Percentiles rank a stretch among this genome's conserved stretches.
Conservation (phyloP, 2,113 vertebrate genomes). For the Tretioscincus oriximinensis region DNA sequence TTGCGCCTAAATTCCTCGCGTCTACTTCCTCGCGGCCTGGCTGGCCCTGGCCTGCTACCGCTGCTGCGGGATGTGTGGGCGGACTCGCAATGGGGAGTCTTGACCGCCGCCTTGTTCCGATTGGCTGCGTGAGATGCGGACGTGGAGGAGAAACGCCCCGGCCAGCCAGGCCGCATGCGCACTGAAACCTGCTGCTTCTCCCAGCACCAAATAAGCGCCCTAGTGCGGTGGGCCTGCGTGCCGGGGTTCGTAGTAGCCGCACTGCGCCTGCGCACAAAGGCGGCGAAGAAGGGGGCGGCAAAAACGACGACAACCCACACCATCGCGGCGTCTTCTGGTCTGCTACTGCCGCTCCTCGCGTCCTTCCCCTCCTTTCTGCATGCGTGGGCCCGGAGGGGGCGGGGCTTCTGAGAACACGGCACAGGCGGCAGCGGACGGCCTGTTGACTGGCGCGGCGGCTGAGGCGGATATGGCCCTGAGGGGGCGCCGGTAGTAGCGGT, state of each 20-base stretch:
- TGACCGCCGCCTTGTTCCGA: background rate
- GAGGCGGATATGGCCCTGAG: background rate
- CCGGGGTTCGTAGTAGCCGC: background rate
- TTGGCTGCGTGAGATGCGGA: background rate
- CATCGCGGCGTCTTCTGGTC: background rate
- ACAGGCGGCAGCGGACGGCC: slow-evolving; percentile 53
- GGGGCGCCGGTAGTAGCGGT: slow-evolving; percentile 13
- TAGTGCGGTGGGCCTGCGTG: background rate
- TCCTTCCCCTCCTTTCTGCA: slow-evolving; percentile 41
- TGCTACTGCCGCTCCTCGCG: background rate
- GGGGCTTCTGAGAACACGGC: slow-evolving; percentile 66
- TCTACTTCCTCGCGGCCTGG: too few relatives aligned
- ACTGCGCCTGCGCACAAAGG: background rate
- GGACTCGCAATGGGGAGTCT: background rate
- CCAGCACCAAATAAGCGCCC: background rate
- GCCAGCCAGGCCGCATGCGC: slow-evolving; percentile 21
- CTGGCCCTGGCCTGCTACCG: too few relatives aligned
- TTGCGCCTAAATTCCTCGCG: too few relatives aligned
- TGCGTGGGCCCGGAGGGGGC: slow-evolving; percentile 52
- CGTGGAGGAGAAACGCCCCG: background rate
- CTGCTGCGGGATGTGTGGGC: too few relatives aligned
- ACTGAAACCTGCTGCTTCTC: background rate
- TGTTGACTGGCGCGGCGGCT: slow-evolving; percentile 27
- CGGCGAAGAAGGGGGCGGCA: background rate
- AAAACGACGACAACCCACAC: background rate